Conservation (phyloP, 2,888 invertebrate genomes). For the Synergus gifuensis region DNA sequence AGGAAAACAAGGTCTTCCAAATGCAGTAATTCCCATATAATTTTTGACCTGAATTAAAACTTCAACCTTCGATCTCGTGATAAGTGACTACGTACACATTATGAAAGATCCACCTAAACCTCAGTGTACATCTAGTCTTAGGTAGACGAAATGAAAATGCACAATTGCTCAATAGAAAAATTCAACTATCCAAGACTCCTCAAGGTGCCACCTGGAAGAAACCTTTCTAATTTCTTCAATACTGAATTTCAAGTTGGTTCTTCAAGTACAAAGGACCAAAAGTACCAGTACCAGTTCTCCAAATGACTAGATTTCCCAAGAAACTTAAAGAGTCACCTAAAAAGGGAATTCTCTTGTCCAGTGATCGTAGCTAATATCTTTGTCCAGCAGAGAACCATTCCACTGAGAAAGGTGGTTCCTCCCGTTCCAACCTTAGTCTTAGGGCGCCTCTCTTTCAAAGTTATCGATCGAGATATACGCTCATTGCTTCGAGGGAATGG, state of each 20-base stretch:
- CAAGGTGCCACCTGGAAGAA: neutral
- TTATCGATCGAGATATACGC: conserved; percentile 67
- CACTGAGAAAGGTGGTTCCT: neutral
- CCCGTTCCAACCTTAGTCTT: conserved; percentile 43
- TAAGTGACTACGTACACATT: no score
- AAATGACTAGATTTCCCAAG: neutral
- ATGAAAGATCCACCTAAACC: conserved; percentile 31
- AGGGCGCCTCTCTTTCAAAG: conserved; percentile 57
- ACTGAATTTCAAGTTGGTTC: neutral
- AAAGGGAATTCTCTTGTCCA: conserved; percentile 10
- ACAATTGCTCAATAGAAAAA: no score
- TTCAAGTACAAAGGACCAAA: neutral
- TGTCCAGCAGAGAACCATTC: conserved; percentile 9
- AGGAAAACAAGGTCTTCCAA: conserved; percentile 6
- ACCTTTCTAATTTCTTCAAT: neutral
- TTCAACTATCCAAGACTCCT: no score
- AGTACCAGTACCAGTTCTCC: neutral
- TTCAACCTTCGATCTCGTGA: no score
- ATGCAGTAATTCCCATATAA: neutral
- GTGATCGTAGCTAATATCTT: conserved; percentile 30
- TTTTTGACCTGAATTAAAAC: conserved; percentile 44
- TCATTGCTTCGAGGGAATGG: conserved; percentile 63
- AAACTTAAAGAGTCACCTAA: neutral
- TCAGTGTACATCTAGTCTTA: neutral
- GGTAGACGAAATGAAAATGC: no score